Evolutionary conservation across 2,888 invertebrate species (phyloP).

Genomic region (Aspidiotus rigidus): DNA sequence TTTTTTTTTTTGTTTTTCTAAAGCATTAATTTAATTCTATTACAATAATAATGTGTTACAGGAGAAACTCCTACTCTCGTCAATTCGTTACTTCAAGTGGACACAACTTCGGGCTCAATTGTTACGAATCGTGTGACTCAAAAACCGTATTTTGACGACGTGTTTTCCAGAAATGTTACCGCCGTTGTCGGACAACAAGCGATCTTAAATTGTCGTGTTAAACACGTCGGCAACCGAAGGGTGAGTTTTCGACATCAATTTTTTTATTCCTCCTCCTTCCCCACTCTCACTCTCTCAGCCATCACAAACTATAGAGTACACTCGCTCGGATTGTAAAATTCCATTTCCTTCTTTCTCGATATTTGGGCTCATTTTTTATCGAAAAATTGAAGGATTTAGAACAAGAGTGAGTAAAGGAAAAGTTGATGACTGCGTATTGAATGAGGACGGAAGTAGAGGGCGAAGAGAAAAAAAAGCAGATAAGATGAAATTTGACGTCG

Average conservation of each 20-base stretch:
- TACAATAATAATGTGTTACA: background rate
- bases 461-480: too few species aligned
- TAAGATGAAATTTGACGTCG: too few species aligned
- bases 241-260: constrained; percentile 48
- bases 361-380: too few species aligned
- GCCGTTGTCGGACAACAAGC: constrained; percentile 75
- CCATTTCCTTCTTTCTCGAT: too few species aligned
- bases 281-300: background rate
- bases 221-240: constrained; percentile 76
- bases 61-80: constrained; percentile 14
- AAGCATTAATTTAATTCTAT: too few species aligned
- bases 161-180: constrained; percentile 71
- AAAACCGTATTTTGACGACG: constrained; percentile 73
- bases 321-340: background rate
- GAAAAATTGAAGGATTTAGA: too few species aligned
- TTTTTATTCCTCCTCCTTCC: background rate
- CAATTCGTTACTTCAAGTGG: constrained; percentile 7
- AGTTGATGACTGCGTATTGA: too few species aligned
- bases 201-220: constrained; percentile 69
- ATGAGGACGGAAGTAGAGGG: too few species aligned
- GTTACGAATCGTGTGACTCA: constrained; percentile 7
- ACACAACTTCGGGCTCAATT: background rate
- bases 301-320: background rate
- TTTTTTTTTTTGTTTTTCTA: too few species aligned
- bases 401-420: too few species aligned